Conservation (phyloP, 1,140 invertebrate genomes). For the Cepaea nemoralis region DNA sequence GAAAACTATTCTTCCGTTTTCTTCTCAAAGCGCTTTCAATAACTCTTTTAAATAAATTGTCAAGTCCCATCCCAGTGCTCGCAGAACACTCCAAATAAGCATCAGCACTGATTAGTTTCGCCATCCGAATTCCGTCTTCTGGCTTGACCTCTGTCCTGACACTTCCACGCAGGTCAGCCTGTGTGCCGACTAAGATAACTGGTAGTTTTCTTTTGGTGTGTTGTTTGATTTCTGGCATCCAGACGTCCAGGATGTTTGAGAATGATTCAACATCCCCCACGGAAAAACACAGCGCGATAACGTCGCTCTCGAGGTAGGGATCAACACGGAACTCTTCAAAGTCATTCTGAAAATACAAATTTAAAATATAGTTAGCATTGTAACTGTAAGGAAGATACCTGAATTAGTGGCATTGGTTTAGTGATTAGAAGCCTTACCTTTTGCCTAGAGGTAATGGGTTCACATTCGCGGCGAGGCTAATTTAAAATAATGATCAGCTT, state of each 20-base stretch:
- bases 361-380: neutral
- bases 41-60: slow-evolving; percentile 89
- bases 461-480: too few species aligned
- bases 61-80: slow-evolving; percentile 88
- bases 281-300: slow-evolving; percentile 98
- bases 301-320: slow-evolving; percentile 96
- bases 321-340: slow-evolving; percentile 82
- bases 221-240: slow-evolving; percentile 75
- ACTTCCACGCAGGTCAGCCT: slow-evolving; percentile 57
- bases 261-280: slow-evolving; percentile 97
- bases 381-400: neutral
- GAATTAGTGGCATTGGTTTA: too few species aligned
- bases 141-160: slow-evolving; percentile 79
- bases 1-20: slow-evolving; percentile 47
- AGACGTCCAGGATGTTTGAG: slow-evolving; percentile 94
- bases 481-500: too few species aligned
- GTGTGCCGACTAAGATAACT: slow-evolving; percentile 81
- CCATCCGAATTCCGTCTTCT: slow-evolving; percentile 82
- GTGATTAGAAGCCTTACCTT: too few species aligned
- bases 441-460: too few species aligned
- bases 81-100: slow-evolving; percentile 91
- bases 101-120: slow-evolving; percentile 80
- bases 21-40: slow-evolving; percentile 80
- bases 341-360: slow-evolving; percentile 40
- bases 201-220: slow-evolving; percentile 92